These are phyloP conservation scores for Nerophis lumbriciformis DNA, from an alignment of 2,113 vertebrate species.

Conservation along the genomic window DNA sequence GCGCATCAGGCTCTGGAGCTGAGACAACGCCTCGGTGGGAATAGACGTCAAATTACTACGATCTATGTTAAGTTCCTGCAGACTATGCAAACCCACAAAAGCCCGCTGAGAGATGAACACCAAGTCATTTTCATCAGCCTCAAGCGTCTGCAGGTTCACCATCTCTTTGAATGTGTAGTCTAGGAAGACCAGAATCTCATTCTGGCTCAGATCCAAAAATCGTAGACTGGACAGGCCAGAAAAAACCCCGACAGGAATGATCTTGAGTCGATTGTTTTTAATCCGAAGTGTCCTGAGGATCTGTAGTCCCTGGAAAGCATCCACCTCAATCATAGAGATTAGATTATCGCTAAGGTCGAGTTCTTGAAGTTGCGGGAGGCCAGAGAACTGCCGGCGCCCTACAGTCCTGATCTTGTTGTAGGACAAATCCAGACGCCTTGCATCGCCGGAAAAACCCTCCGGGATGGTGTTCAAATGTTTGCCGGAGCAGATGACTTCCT, in stretches of 20 bases:
- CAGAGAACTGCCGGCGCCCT: slow-evolving; percentile 74
- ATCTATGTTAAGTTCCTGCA: slow-evolving; percentile 78
- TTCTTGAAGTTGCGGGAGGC: slow-evolving; percentile 75
- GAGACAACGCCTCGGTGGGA: slow-evolving; percentile 77
- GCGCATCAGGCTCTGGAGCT: slow-evolving; percentile 68
- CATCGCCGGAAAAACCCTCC: slow-evolving; percentile 69
- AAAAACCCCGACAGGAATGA: slow-evolving; percentile 80
- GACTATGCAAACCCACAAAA: slow-evolving; percentile 71
- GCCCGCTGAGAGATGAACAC: slow-evolving; percentile 81
- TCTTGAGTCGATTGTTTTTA: slow-evolving; percentile 79
- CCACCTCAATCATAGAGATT: slow-evolving; percentile 83
- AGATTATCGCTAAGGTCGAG: slow-evolving; percentile 83
- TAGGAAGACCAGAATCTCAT: slow-evolving; percentile 84
- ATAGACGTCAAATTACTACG: slow-evolving; percentile 81
- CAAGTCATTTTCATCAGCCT: slow-evolving; percentile 77
- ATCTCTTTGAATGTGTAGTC: slow-evolving; percentile 82
- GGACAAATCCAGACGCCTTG: slow-evolving; percentile 78
- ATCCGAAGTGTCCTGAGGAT: slow-evolving; percentile 70
- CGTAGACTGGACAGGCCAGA: slow-evolving; percentile 73
- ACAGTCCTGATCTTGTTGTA: slow-evolving; percentile 79
- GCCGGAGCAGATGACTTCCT: slow-evolving; percentile 77
- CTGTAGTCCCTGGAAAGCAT: slow-evolving; percentile 77
- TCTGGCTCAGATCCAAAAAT: slow-evolving; percentile 79
- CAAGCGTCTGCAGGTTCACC: slow-evolving; percentile 68
- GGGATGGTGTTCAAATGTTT: slow-evolving; percentile 75